Evolutionary conservation across 2,797 vertebrate species (phyloP), one percentile per base, ranked within the genome.

Genomic region (Xyrichtys novacula): DNA sequence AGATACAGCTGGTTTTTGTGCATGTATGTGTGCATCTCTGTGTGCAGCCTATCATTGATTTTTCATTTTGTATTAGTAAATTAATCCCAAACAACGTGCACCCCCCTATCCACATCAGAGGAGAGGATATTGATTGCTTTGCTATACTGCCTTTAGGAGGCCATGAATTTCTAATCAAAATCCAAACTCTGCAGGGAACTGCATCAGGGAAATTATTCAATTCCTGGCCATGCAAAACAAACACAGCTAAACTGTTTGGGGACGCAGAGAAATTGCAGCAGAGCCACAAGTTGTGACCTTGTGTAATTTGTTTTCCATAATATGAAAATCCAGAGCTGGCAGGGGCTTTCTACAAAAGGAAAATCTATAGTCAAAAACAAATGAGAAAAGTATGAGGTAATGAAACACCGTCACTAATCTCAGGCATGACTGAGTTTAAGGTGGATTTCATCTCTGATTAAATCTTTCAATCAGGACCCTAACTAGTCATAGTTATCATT

Each of bases 81-180:
- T 83, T 14, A 84, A 92, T 89, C 78, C 76, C 72, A 36, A 12
- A 72, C 65, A 76, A 65, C 7, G n/a, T 67, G 28, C 63, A 77
- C 46, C 68, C 68, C 38, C 56, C 20, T 39, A 57, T 69, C 66
- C 64, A 80, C 74, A 75, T 71, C 65, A 62, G 65, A 73, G 61
- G 40, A 73, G 65, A 68, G 52, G 31, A 74, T 88, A 91, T 90
- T 83, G 85, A 92, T 87, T 75, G 44, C 44, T 82, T 85, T 85
- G 81, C 83, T 89, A 76, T 59, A 60, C 58, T 26, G 76, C 71
- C 69, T 84, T 83, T 67, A 85, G 78, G 79, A 81, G 71, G 81
- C 65, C 65, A 65, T 79, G 76, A 68, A 84, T 86, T 83, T 74
- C 85, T 87, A 82, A 90, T 88, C 84, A 85, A 87, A 89, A 88